phyloP scores from a whole-genome alignment of 1,140 invertebrate species.

The Sycophila sp. region DNA sequence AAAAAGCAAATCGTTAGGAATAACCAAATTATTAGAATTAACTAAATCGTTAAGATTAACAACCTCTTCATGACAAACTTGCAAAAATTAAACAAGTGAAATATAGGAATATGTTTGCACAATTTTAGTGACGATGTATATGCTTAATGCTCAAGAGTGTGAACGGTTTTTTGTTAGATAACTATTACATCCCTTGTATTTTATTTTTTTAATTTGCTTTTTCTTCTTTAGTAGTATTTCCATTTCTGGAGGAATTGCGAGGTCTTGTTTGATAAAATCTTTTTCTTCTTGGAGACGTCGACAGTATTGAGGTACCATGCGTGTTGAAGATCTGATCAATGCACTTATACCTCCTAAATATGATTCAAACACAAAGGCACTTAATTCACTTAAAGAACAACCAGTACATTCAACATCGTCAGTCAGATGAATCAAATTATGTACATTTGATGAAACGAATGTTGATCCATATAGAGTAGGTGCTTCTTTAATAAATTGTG shows the following conservation, averaged over 20 bases:
- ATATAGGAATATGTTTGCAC: too few species aligned
- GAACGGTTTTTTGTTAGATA: too few species aligned
- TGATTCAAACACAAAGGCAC: slow-evolving; percentile 28
- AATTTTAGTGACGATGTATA: too few species aligned
- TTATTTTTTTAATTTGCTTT: background rate
- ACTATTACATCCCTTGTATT: too few species aligned
- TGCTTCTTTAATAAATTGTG: background rate
- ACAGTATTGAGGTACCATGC: background rate
- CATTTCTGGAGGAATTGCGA: background rate
- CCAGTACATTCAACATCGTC: slow-evolving; percentile 17
- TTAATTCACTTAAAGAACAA: slow-evolving; percentile 27
- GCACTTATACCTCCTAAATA: slow-evolving; percentile 1
- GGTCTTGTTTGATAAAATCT: background rate
- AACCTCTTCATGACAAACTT: too few species aligned
- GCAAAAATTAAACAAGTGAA: too few species aligned
- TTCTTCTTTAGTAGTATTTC: background rate
- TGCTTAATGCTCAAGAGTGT: too few species aligned
- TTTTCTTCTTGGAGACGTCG: background rate
- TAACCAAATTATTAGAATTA: too few species aligned
- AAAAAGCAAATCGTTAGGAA: too few species aligned
- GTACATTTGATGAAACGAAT: background rate
- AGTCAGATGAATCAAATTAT: slow-evolving; percentile 1
- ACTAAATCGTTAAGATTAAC: too few species aligned
- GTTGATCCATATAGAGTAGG: slow-evolving; percentile 2
- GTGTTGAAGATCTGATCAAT: background rate